These are phyloP conservation scores for Fistularia commersonii DNA, from an alignment of 2,797 vertebrate species.

Conservation along the genomic window DNA sequence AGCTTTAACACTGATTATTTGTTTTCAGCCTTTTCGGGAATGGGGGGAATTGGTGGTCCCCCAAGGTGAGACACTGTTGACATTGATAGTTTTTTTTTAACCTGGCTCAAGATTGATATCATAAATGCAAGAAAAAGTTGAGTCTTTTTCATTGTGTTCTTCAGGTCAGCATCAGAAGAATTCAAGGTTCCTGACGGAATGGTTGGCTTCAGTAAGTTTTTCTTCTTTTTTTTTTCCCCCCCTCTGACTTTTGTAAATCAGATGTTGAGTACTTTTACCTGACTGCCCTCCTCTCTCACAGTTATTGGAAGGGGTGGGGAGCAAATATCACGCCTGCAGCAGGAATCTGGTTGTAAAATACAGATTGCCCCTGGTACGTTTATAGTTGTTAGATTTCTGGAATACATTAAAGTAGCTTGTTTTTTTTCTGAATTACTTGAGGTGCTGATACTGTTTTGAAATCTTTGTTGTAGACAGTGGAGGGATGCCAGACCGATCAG, in stretches of 20 bases:
- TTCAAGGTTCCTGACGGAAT: slow-evolving; percentile 99
- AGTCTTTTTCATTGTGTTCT: slow-evolving; percentile 8
- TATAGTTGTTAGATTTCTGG: neutral
- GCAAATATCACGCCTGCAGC: slow-evolving; percentile 96
- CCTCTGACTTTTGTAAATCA: neutral
- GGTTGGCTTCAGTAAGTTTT: slow-evolving; percentile 98
- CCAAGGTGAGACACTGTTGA: slow-evolving; percentile 73
- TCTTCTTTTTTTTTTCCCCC: neutral
- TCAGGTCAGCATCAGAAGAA: slow-evolving; percentile 91
- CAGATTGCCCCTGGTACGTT: slow-evolving; percentile 94
- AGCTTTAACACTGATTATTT: neutral
- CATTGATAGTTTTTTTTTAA: neutral
- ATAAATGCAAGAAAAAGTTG: neutral
- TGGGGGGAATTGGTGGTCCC: slow-evolving; percentile 84
- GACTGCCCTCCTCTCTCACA: slow-evolving; percentile 37
- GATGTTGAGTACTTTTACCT: too few relatives aligned
- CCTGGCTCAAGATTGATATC: neutral
- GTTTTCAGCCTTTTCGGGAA: slow-evolving; percentile 81
- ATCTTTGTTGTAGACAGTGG: slow-evolving; percentile 86
- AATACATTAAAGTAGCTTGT: neutral
- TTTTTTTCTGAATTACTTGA: neutral
- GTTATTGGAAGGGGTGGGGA: slow-evolving; percentile 99
- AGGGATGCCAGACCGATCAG: slow-evolving; percentile 93
- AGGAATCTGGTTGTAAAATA: slow-evolving; percentile 98
- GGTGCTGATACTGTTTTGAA: neutral